phyloP scores from a whole-genome alignment of 1,140 invertebrate species.

The Drosophila melanogaster region Release_6_plus_ISO1_MT NT_033779.5:19469001-19469500 shows the following conservation, averaged over 20 bases:
- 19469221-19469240: conserved; percentile 7
- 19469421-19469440: conserved; percentile 45
- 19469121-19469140: background rate
- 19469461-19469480: background rate
- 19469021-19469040: too few species aligned
- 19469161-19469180: background rate
- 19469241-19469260: background rate
- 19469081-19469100: background rate
- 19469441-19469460: conserved; percentile 26
- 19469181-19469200: background rate
- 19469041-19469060: background rate
- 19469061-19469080: background rate
- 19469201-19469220: background rate
- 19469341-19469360: conserved; percentile 34
- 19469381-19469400: conserved; percentile 18
- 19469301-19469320: conserved; percentile 80
- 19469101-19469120: background rate
- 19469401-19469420: conserved; percentile 10
- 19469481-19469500: background rate
- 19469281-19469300: conserved; percentile 40
- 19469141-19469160: background rate
- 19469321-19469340: conserved; percentile 78
- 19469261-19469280: conserved; percentile 38
- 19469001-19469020: too few species aligned
- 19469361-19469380: background rate